Conservation (phyloP, 2,888 invertebrate species). For the Sylvicola cinctus region DNA sequence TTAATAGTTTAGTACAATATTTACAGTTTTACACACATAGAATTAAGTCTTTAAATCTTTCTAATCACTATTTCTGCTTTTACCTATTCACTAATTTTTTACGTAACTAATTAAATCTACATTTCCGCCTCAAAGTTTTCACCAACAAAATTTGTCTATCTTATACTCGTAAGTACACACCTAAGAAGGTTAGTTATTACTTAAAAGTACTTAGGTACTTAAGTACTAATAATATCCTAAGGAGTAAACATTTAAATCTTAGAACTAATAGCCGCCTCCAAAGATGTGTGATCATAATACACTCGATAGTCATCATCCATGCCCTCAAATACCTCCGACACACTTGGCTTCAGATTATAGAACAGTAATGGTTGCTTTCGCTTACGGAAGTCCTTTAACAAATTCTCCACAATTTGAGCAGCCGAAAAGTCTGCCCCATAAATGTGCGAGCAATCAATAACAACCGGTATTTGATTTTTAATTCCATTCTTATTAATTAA, state of each 20-base stretch:
- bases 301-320: constrained; percentile 30
- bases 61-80: too few species aligned
- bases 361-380: constrained; percentile 58
- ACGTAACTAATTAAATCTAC: too few species aligned
- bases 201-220: too few species aligned
- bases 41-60: too few species aligned
- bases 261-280: constrained; percentile 39
- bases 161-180: too few species aligned
- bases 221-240: too few species aligned
- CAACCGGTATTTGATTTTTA: constrained; percentile 49
- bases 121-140: too few species aligned
- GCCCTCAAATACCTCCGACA: constrained; percentile 62
- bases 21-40: too few species aligned
- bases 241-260: neutral
- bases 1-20: too few species aligned
- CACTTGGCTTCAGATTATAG: constrained; percentile 64
- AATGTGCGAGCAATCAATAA: constrained; percentile 73
- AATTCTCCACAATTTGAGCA: constrained; percentile 54
- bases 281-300: constrained; percentile 49
- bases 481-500: constrained; percentile 64
- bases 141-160: too few species aligned
- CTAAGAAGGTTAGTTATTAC: too few species aligned
- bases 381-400: constrained; percentile 52
- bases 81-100: too few species aligned
- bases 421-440: constrained; percentile 79